Conservation (phyloP, 2,888 invertebrate genomes). For the Artemia sinica region DNA sequence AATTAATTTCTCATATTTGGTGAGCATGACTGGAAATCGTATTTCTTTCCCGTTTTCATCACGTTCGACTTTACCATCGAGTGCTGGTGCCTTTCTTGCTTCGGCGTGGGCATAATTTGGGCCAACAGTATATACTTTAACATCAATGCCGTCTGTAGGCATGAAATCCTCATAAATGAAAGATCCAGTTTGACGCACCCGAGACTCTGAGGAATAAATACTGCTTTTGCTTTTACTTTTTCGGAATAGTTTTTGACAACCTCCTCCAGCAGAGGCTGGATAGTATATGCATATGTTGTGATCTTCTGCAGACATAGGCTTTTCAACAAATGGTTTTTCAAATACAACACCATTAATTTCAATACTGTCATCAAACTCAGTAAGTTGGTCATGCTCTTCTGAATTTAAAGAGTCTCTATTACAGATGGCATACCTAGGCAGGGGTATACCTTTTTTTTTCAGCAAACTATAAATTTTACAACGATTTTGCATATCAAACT, state of each 20-base stretch:
- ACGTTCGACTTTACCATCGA: conserved; percentile 94
- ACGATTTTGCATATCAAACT: conserved; percentile 88
- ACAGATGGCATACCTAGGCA: conserved; percentile 90
- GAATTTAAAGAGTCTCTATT: conserved; percentile 83
- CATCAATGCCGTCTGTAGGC: conserved; percentile 89
- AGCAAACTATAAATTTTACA: conserved; percentile 86
- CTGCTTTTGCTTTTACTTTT: conserved; percentile 98
- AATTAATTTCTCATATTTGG: conserved; percentile 90
- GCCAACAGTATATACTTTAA: conserved; percentile 83
- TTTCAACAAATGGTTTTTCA: conserved; percentile 97
- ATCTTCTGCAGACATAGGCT: conserved; percentile 97
- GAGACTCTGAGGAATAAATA: conserved; percentile 90
- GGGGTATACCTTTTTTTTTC: conserved; percentile 83
- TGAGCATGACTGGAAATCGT: conserved; percentile 91
- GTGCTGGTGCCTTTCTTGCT: conserved; percentile 91
- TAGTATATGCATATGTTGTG: conserved; percentile 99
- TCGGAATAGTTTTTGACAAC: conserved; percentile 88
- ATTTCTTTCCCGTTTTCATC: conserved; percentile 97
- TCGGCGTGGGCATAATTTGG: conserved; percentile 99
- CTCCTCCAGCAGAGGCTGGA: conserved; percentile 93
- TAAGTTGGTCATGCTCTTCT: conserved; percentile 54
- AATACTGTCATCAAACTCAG: conserved; percentile 90
- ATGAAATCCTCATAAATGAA: conserved; percentile 99
- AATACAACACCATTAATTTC: conserved; percentile 88
- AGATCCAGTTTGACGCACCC: conserved; percentile 88